A percentile compares a stretch with the other conserved stretches of the same genome.
These are phyloP conservation scores for Electrophaes corylata DNA, from an alignment of 2,888 invertebrate genomes.

Conservation along the genomic window DNA sequence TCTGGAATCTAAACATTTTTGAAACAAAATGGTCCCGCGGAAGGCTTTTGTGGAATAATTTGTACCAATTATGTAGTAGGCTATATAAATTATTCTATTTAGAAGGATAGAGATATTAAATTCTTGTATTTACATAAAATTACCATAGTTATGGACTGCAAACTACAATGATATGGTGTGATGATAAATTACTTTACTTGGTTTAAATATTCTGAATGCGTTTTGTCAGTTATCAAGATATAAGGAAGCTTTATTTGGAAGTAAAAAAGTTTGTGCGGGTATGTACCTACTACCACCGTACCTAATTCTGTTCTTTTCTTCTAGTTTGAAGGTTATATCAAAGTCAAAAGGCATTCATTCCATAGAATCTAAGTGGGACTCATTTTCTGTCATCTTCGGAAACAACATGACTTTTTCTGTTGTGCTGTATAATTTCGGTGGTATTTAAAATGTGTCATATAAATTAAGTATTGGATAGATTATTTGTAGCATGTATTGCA, in stretches of 20 bases:
- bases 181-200: slow-evolving; percentile 3
- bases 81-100: slow-evolving; percentile 8
- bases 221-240: background rate
- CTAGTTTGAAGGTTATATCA: too few species aligned
- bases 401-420: too few species aligned
- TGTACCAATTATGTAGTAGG: slow-evolving; percentile 4
- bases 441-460: too few species aligned
- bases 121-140: slow-evolving; percentile 19
- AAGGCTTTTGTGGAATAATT: slow-evolving; percentile 10
- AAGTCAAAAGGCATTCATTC: too few species aligned
- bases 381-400: too few species aligned
- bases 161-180: slow-evolving; percentile 6
- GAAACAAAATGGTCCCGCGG: background rate
- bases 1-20: background rate
- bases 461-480: too few species aligned
- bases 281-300: too few species aligned
- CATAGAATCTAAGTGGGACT: too few species aligned
- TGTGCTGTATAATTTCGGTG: too few species aligned
- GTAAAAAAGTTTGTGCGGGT: too few species aligned
- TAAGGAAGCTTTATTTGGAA: too few species aligned
- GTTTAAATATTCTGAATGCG: slow-evolving; percentile 2
- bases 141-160: slow-evolving; percentile 5
- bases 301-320: too few species aligned
- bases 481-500: background rate
- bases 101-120: slow-evolving; percentile 22